Evolutionary conservation across 2,888 invertebrate genomes (phyloP).

Genomic region (Lepidocyrtinus sp.): DNA sequence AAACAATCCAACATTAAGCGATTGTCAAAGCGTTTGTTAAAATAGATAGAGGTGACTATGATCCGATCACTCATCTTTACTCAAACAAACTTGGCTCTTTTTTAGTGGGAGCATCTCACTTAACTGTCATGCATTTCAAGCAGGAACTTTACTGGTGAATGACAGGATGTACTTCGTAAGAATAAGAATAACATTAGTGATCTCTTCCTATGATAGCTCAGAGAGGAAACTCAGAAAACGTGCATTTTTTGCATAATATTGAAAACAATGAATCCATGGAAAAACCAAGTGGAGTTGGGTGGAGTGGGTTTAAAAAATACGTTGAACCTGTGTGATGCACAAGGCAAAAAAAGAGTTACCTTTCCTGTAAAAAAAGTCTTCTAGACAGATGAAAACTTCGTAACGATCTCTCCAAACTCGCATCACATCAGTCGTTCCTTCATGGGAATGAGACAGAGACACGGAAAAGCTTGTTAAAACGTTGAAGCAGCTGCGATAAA

Average conservation of each 20-base stretch:
- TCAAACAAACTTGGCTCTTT: not conserved
- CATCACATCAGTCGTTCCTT: too few relatives aligned
- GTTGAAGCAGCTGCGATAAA: too few relatives aligned
- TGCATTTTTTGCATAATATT: not conserved
- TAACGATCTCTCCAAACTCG: too few relatives aligned
- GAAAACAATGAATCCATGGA: slow-evolving; percentile 34
- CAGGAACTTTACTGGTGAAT: slow-evolving; percentile 15
- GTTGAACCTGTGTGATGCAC: not conserved
- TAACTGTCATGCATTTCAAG: slow-evolving; percentile 13
- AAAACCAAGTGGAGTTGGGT: slow-evolving; percentile 13
- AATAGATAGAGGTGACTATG: not conserved
- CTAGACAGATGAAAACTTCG: too few relatives aligned
- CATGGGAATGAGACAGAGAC: too few relatives aligned
- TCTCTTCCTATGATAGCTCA: not conserved
- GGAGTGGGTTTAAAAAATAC: slow-evolving; percentile 20
- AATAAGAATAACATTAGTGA: not conserved
- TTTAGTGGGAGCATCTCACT: not conserved
- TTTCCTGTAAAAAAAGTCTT: too few relatives aligned
- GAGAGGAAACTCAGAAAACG: not conserved
- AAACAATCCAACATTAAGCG: too few relatives aligned
- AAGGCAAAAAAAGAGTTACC: too few relatives aligned
- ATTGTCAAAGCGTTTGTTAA: too few relatives aligned
- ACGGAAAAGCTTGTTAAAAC: too few relatives aligned
- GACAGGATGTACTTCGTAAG: slow-evolving; percentile 15
- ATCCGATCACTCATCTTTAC: slow-evolving; percentile 9